Evolutionary conservation across 2,888 invertebrate species (phyloP).

Genomic region (Bellardia bayeri): DNA sequence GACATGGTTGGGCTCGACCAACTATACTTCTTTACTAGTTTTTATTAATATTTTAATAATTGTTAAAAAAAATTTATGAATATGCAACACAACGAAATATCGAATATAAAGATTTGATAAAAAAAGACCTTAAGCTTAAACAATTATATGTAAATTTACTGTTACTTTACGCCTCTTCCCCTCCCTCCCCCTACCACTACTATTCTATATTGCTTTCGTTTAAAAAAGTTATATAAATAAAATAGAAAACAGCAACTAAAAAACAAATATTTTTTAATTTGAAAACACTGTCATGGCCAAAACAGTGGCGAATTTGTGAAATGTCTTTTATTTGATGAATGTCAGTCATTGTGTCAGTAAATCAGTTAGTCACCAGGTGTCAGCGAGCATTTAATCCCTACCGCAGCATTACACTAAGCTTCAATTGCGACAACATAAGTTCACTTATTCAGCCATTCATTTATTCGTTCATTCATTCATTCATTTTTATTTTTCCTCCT

Average conservation of each 20-base stretch:
- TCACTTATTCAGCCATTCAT: conserved; percentile 46
- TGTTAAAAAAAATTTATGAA: too few relatives aligned
- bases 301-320: neutral
- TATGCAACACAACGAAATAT: too few relatives aligned
- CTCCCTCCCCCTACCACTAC: too few relatives aligned
- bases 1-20: too few relatives aligned
- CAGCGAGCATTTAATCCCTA: conserved; percentile 66
- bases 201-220: neutral
- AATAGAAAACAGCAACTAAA: neutral
- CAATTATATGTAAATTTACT: too few relatives aligned
- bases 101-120: too few relatives aligned
- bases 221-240: neutral
- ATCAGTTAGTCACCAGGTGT: conserved; percentile 66
- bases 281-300: conserved; percentile 38
- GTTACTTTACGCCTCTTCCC: too few relatives aligned
- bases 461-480: conserved; percentile 40
- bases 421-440: conserved; percentile 59
- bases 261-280: conserved; percentile 50
- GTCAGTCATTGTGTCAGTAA: conserved; percentile 53
- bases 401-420: conserved; percentile 67
- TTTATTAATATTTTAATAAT: too few relatives aligned
- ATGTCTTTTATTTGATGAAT: neutral
- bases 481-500: conserved; percentile 2
- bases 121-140: too few relatives aligned
- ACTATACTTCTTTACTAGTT: too few relatives aligned